Evolutionary conservation across 1,140 invertebrate genomes (phyloP).

Genomic region (Leptopilina boulardi): DNA sequence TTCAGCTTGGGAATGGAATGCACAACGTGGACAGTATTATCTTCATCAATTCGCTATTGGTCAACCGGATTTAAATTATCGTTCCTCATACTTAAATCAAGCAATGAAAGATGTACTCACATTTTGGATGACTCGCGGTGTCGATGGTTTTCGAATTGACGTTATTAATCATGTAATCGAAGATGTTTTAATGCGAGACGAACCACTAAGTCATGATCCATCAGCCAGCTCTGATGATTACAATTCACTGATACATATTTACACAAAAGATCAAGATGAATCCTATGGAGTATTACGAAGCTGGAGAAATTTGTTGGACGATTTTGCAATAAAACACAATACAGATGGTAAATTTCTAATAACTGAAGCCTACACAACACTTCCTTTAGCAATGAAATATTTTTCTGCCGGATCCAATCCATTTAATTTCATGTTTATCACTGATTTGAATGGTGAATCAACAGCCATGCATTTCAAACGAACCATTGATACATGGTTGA

Average conservation of each 20-base stretch:
- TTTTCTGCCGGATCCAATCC: constrained; percentile 79
- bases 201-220: constrained; percentile 74
- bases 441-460: constrained; percentile 74
- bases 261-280: constrained; percentile 80
- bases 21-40: constrained; percentile 78
- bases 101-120: constrained; percentile 78
- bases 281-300: constrained; percentile 79
- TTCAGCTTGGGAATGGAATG: constrained; percentile 78
- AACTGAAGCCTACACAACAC: constrained; percentile 79
- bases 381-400: constrained; percentile 78
- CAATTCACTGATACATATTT: constrained; percentile 78
- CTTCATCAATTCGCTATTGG: constrained; percentile 79
- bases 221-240: constrained; percentile 75
- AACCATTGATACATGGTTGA: constrained; percentile 77
- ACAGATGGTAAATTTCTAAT: constrained; percentile 77
- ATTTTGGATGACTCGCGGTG: constrained; percentile 83
- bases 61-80: constrained; percentile 84
- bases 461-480: constrained; percentile 76
- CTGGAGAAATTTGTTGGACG: constrained; percentile 79
- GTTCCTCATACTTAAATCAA: constrained; percentile 76
- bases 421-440: constrained; percentile 79
- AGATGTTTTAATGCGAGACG: constrained; percentile 76
- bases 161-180: constrained; percentile 79
- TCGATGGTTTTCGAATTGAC: constrained; percentile 84
- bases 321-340: constrained; percentile 71